Evolutionary conservation across 2,888 invertebrate genomes (phyloP), one percentile per base, ranked within the genome.

Genomic region (Schrankia costaestrigalis): DNA sequence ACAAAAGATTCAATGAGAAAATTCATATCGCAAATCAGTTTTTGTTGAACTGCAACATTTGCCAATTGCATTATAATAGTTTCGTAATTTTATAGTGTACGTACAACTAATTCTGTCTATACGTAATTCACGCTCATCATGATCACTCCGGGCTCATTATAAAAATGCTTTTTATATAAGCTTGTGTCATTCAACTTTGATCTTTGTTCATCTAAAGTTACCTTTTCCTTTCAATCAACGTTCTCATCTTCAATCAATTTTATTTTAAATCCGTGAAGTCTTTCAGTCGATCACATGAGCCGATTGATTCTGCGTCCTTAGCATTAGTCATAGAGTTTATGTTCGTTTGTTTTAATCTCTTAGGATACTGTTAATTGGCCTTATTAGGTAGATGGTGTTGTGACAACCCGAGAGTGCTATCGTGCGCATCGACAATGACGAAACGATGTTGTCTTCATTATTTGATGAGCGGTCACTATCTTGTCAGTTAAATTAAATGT

Each of bases 371-470:
- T 86, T 87, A 87, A 87, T 87, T 87, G 86, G 86, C 73, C 84
- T 86, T 85, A 87, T 87, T 87, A 86, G 78, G 76, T 69, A 83
- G 85, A 86, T 82, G 76, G 80, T 87, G 86, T 87, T 87, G 86
- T 87, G 87, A 87, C 87, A 87, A 85, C 77, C 69, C 66, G 71
- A 81, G 81, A 86, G 86, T 85, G 86, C 77, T 87, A 87, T 87
- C 87, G 85, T 86, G 85, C 66, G 70, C 82, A 87, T 86, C 87
- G 82, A 87, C 87, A 87, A 85, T 86, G 87, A 87, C 86, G 87
- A 87, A 87, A 87, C 87, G 86, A 82, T 78, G 83, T 81, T 86
- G 86, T 86, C 86, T 86, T 87, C 83, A 86, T 86, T 85, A 85
- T 84, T 82, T 85, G 86, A 86, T 82, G 85, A 85, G 81, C 85